A percentile compares a stretch with the other conserved stretches of the same genome.
Evolutionary conservation across 2,888 invertebrate species (phyloP).

Genomic region (Hypomecis atomaria): DNA sequence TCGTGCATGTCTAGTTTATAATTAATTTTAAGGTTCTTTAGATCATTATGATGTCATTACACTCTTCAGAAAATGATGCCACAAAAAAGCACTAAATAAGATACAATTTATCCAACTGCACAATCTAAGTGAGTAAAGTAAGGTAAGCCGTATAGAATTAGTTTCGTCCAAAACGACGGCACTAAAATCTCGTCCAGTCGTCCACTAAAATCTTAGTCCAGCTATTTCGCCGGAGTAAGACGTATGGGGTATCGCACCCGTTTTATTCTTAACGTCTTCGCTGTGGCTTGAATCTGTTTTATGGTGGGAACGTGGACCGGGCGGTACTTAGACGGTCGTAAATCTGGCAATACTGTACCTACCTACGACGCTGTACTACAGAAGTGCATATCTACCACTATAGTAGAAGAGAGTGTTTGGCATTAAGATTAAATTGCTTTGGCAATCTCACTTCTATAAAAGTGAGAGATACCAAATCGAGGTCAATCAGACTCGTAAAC

Average conservation of each 20-base stretch:
- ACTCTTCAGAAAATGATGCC: too few relatives aligned
- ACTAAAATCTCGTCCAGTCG: slow-evolving; percentile 24
- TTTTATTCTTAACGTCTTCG: slow-evolving; percentile 49
- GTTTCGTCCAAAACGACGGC: slow-evolving; percentile 14
- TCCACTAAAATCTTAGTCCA: slow-evolving; percentile 31
- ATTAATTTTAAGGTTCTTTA: too few relatives aligned
- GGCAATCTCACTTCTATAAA: too few relatives aligned
- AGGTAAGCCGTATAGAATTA: slow-evolving; percentile 10
- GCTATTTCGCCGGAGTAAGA: slow-evolving; percentile 44
- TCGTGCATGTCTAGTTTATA: too few relatives aligned
- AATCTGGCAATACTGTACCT: slow-evolving; percentile 49
- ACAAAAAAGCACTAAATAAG: too few relatives aligned
- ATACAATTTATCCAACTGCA: not conserved
- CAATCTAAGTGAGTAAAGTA: not conserved
- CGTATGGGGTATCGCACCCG: slow-evolving; percentile 49
- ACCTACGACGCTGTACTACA: slow-evolving; percentile 30
- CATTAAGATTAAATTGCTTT: too few relatives aligned
- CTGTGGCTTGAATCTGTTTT: slow-evolving; percentile 68
- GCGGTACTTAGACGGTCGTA: slow-evolving; percentile 61
- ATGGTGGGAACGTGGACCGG: slow-evolving; percentile 71
- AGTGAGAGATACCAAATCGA: too few relatives aligned
- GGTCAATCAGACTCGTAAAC: too few relatives aligned
- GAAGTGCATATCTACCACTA: not conserved
- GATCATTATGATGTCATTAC: too few relatives aligned
- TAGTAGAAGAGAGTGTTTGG: not conserved